Percentiles rank a stretch among this genome's conserved stretches.
phyloP scores from a whole-genome alignment of 2,888 invertebrate species.

The Nowickia ferox region DNA sequence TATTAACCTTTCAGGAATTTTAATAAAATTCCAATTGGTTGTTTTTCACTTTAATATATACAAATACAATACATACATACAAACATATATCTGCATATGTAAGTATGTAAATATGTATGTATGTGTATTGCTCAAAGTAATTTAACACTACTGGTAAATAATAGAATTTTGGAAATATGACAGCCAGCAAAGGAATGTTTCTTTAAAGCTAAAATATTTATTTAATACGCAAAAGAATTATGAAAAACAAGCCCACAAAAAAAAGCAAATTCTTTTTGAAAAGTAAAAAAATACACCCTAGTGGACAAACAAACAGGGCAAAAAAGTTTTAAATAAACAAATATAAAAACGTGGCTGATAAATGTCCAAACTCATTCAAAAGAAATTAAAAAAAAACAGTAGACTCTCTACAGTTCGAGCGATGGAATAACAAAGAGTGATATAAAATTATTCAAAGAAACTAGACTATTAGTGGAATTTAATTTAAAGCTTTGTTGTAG shows the following conservation, averaged over 20 bases:
- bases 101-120: neutral
- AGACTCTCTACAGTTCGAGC: too few species aligned
- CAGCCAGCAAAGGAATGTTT: conserved; percentile 4
- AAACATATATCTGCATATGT: neutral
- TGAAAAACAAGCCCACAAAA: conserved; percentile 2
- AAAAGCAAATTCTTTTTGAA: neutral
- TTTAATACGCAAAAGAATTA: conserved; percentile 46
- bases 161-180: conserved; percentile 11
- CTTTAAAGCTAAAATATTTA: conserved; percentile 20
- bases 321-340: neutral
- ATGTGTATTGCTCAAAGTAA: neutral
- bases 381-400: neutral
- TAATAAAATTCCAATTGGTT: too few species aligned
- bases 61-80: neutral
- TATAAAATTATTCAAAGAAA: too few species aligned
- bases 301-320: neutral
- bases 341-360: neutral
- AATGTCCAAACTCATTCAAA: conserved; percentile 14
- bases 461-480: too few species aligned
- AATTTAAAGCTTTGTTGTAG: too few species aligned
- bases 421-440: too few species aligned
- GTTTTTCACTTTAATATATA: too few species aligned
- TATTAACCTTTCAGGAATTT: too few species aligned
- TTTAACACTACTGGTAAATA: neutral
- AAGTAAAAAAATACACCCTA: neutral